phyloP scores from a whole-genome alignment of 2,797 vertebrate species.

The Eurystomus glaucurus region DNA sequence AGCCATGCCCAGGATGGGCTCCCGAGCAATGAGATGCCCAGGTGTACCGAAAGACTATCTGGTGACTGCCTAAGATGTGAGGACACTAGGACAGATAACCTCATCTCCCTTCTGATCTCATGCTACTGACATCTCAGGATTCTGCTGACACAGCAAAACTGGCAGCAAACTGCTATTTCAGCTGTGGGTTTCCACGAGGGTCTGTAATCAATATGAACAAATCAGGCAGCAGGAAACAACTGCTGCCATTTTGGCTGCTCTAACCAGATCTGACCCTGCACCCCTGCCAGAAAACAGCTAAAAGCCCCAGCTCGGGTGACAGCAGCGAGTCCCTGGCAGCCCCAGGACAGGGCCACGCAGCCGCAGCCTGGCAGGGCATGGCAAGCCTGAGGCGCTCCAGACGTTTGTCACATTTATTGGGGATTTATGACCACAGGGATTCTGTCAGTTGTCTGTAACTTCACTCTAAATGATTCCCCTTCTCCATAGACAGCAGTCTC shows the following conservation, averaged over 20 bases:
- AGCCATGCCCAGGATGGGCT: background rate
- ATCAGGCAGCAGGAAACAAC: background rate
- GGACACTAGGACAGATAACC: background rate
- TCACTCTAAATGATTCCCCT: background rate
- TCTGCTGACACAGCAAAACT: slow-evolving; percentile 8
- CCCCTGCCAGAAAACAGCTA: background rate
- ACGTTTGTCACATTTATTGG: slow-evolving; percentile 27
- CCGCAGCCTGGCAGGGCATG: background rate
- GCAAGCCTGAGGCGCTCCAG: background rate
- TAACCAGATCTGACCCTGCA: background rate
- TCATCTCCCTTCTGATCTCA: background rate
- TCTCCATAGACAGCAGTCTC: background rate
- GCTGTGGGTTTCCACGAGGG: background rate
- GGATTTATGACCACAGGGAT: slow-evolving; percentile 37
- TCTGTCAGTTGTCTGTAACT: background rate
- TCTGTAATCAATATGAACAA: slow-evolving; percentile 12
- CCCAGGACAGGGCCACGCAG: accelerated
- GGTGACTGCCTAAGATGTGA: background rate
- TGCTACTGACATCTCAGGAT: background rate
- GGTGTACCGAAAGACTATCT: background rate
- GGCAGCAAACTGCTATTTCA: slow-evolving; percentile 27
- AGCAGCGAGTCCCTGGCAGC: accelerated
- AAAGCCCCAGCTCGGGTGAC: background rate
- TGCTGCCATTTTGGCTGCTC: background rate
- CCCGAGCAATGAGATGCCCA: background rate